These are phyloP conservation scores for Chrosomus eos DNA, from an alignment of 2,797 vertebrate species.

Conservation along the genomic window DNA sequence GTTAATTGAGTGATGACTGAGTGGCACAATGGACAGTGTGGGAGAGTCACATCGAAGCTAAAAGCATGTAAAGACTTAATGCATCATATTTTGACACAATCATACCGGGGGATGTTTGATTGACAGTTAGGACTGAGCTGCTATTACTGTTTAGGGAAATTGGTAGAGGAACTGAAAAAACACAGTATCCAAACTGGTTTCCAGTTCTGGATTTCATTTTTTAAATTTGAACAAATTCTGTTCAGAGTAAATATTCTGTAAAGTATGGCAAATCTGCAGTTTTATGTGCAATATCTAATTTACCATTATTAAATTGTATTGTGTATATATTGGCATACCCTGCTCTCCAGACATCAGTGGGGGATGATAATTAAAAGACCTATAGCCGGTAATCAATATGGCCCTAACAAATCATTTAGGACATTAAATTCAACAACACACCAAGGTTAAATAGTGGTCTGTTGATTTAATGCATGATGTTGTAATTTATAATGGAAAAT, in stretches of 20 bases:
- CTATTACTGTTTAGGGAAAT: conserved; percentile 10
- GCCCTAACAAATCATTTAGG: not conserved
- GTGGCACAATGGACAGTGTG: not conserved
- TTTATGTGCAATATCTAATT: not conserved
- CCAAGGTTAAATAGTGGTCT: not conserved
- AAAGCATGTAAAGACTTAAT: conserved; percentile 3
- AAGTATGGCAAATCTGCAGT: not conserved
- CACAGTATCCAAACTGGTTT: too few species aligned
- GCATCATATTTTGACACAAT: not conserved
- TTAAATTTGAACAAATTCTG: not conserved
- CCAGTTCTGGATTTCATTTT: not conserved
- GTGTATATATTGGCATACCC: not conserved
- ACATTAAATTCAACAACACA: conserved; percentile 1
- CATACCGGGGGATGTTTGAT: not conserved
- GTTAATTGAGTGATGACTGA: not conserved
- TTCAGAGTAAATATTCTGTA: conserved; percentile 1
- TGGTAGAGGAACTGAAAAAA: conserved; percentile 29
- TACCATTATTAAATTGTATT: not conserved
- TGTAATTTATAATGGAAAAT: not conserved
- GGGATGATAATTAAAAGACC: not conserved
- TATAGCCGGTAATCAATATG: not conserved
- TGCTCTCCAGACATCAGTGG: not conserved
- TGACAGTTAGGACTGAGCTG: not conserved
- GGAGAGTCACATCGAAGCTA: not conserved
- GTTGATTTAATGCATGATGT: not conserved